Evolutionary conservation across 2,888 invertebrate species (phyloP).

Genomic region (Eristalis arbustorum): DNA sequence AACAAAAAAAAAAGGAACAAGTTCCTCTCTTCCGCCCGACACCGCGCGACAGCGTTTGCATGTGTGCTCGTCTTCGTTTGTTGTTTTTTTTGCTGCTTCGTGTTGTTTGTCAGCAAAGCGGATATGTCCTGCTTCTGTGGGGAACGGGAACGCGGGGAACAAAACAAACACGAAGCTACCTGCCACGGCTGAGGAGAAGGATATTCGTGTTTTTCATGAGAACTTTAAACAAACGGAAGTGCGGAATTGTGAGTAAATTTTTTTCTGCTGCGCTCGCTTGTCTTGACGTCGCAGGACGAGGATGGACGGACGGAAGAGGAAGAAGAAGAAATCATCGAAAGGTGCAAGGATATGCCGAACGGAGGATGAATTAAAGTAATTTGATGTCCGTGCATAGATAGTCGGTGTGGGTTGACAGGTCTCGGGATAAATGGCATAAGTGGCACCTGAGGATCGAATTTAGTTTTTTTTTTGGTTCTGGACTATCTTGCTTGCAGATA

Average conservation of each 20-base stretch:
- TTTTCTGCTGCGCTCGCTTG: slow-evolving; percentile 1
- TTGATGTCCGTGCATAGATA: slow-evolving; percentile 50
- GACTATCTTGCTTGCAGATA: neutral
- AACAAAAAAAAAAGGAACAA: slow-evolving; percentile 14
- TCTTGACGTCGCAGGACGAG: neutral
- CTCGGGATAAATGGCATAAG: neutral
- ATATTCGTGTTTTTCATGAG: slow-evolving; percentile 64
- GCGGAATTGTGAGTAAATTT: slow-evolving; percentile 60
- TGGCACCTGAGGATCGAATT: neutral
- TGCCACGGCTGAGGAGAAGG: slow-evolving; percentile 56
- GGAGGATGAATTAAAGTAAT: slow-evolving; percentile 53
- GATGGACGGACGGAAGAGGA: neutral
- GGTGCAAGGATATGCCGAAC: slow-evolving; percentile 63
- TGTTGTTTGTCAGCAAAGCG: slow-evolving; percentile 57
- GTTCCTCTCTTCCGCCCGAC: neutral
- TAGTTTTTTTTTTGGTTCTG: neutral
- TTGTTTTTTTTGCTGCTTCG: slow-evolving; percentile 23
- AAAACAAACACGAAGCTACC: slow-evolving; percentile 66
- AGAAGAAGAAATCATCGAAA: slow-evolving; percentile 37
- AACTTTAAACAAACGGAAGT: slow-evolving; percentile 68
- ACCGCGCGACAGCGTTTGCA: neutral
- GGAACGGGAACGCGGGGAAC: slow-evolving; percentile 20
- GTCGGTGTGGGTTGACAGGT: slow-evolving; percentile 29
- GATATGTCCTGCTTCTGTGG: slow-evolving; percentile 61
- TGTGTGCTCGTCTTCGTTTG: slow-evolving; percentile 16